phyloP scores from a whole-genome alignment of 2,888 invertebrate species.

The Entomobrya proxima region DNA sequence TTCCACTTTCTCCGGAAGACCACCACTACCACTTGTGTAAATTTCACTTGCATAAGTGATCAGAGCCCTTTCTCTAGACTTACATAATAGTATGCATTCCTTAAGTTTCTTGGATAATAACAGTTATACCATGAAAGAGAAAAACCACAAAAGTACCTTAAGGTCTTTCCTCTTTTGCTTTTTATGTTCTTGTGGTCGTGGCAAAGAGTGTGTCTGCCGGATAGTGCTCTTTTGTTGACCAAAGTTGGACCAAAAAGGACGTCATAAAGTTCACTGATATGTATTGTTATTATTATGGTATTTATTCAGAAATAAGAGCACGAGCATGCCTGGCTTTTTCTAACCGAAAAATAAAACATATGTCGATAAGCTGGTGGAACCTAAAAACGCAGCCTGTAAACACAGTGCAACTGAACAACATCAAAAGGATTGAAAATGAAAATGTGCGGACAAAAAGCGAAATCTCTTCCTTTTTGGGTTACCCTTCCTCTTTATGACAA shows the following conservation, averaged over 20 bases:
- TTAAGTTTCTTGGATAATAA: neutral
- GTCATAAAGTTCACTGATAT: slow-evolving; percentile 8
- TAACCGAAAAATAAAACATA: neutral
- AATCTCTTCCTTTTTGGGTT: neutral
- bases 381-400: neutral
- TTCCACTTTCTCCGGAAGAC: too few relatives aligned
- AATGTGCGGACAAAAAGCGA: neutral
- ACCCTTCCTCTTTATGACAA: neutral
- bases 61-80: neutral
- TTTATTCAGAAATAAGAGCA: neutral
- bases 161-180: neutral
- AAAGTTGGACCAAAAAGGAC: neutral
- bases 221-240: slow-evolving; percentile 18
- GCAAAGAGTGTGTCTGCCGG: neutral
- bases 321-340: too few relatives aligned
- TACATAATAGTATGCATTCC: neutral
- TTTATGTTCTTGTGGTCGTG: neutral
- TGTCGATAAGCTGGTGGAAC: slow-evolving; percentile 1
- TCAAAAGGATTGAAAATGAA: neutral
- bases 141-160: slow-evolving; percentile 21
- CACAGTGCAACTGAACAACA: neutral
- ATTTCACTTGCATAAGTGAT: neutral
- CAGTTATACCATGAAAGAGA: neutral
- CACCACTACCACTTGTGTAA: neutral
- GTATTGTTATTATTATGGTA: neutral